Conservation (phyloP, 1,140 invertebrate genomes). For the Cataglyphis hispanica region DNA sequence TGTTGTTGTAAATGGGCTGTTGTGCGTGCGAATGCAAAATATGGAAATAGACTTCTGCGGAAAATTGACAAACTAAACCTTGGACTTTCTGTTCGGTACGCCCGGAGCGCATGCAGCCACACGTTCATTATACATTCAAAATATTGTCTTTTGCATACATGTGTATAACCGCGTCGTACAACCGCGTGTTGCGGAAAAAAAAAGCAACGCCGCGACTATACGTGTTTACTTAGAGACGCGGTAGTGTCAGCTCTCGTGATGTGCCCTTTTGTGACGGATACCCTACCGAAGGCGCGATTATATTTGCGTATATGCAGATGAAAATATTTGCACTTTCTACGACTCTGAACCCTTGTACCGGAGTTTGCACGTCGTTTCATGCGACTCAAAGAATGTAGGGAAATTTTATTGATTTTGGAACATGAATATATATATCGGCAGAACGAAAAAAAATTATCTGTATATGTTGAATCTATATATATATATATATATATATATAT, state of each 20-base stretch:
- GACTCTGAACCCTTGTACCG: conserved; percentile 58
- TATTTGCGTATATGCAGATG: conserved; percentile 70
- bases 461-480: too few species aligned
- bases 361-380: conserved; percentile 21
- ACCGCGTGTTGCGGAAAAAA: conserved; percentile 46
- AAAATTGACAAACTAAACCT: conserved; percentile 38
- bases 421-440: background rate
- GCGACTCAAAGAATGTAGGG: conserved; percentile 2
- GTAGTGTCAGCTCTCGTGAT: conserved; percentile 71
- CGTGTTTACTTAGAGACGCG: conserved; percentile 72
- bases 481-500: too few species aligned
- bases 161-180: conserved; percentile 54
- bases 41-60: conserved; percentile 30
- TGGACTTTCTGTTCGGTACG: conserved; percentile 47
- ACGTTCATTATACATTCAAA: conserved; percentile 81
- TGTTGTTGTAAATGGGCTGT: conserved; percentile 62
- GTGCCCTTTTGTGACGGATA: conserved; percentile 69
- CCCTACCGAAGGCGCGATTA: conserved; percentile 61
- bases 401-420: conserved; percentile 35
- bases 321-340: conserved; percentile 70
- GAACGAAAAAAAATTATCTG: background rate
- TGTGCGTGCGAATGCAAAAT: conserved; percentile 55
- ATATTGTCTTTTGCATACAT: conserved; percentile 79
- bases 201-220: conserved; percentile 28
- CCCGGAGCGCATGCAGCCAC: conserved; percentile 25